Conservation (phyloP, 2,888 invertebrate species). For the Apamea anceps region DNA sequence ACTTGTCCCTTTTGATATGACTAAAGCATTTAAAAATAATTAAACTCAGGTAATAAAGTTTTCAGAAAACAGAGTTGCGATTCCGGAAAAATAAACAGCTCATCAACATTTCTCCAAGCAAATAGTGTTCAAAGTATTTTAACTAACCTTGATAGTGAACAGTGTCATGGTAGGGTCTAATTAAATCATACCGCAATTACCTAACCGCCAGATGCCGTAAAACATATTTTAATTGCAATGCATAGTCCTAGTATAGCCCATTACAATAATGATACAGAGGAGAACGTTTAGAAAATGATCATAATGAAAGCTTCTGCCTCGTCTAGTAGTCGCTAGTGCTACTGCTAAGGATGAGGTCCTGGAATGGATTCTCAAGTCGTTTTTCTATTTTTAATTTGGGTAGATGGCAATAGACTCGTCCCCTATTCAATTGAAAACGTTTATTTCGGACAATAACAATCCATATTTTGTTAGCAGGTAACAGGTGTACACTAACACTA, state of each 20-base stretch:
- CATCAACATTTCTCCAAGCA: conserved; percentile 24
- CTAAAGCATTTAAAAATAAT: not conserved
- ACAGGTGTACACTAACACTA: too few relatives aligned
- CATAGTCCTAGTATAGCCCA: not conserved
- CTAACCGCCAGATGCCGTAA: not conserved
- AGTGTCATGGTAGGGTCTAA: conserved; percentile 15
- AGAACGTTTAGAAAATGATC: not conserved
- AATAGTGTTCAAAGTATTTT: conserved; percentile 45
- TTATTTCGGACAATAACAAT: too few relatives aligned
- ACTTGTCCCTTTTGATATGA: too few relatives aligned
- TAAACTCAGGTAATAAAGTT: not conserved
- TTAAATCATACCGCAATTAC: conserved; percentile 46
- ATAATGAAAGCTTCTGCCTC: not conserved
- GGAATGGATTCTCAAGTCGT: not conserved
- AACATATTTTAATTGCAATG: conserved; percentile 19
- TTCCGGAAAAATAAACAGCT: conserved; percentile 18
- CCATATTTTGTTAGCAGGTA: too few relatives aligned
- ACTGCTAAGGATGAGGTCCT: not conserved
- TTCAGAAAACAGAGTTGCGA: not conserved
- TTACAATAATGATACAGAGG: not conserved
- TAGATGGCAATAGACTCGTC: not conserved
- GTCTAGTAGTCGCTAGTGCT: not conserved
- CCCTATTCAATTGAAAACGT: too few relatives aligned
- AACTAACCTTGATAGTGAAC: conserved; percentile 36
- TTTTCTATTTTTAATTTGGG: not conserved